These are phyloP conservation scores for Cydia splendana DNA, from an alignment of 1,140 invertebrate species.

Conservation along the genomic window DNA sequence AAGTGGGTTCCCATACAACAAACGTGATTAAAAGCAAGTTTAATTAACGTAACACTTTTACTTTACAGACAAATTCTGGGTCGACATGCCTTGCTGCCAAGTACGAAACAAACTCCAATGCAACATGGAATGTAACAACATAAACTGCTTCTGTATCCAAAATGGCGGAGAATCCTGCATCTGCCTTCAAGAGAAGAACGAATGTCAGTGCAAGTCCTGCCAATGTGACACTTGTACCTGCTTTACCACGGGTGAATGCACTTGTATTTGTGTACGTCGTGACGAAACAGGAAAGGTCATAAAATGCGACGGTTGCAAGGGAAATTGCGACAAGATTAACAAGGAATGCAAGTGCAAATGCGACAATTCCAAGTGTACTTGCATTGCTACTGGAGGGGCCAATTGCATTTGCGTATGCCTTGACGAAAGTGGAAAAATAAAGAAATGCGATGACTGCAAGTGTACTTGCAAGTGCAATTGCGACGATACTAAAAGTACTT, in stretches of 20 bases:
- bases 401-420: slow-evolving; percentile 4
- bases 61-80: neutral
- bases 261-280: neutral
- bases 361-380: slow-evolving; percentile 26
- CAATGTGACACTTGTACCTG: slow-evolving; percentile 30
- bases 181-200: slow-evolving; percentile 19
- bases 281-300: neutral
- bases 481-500: slow-evolving; percentile 7
- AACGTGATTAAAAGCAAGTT: neutral
- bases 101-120: slow-evolving; percentile 41
- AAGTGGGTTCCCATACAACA: too few relatives aligned
- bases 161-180: slow-evolving; percentile 24
- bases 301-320: slow-evolving; percentile 36
- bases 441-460: slow-evolving; percentile 41
- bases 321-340: slow-evolving; percentile 26
- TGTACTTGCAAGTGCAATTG: slow-evolving; percentile 39
- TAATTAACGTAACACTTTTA: neutral
- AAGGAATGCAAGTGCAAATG: slow-evolving; percentile 44
- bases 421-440: slow-evolving; percentile 16
- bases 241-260: neutral
- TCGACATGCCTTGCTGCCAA: slow-evolving; percentile 53
- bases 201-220: neutral
- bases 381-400: neutral
- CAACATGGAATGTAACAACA: slow-evolving; percentile 34
- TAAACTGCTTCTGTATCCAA: slow-evolving; percentile 14